phyloP scores from a whole-genome alignment of 2,113 vertebrate genomes.

The Serilophus lunatus region DNA sequence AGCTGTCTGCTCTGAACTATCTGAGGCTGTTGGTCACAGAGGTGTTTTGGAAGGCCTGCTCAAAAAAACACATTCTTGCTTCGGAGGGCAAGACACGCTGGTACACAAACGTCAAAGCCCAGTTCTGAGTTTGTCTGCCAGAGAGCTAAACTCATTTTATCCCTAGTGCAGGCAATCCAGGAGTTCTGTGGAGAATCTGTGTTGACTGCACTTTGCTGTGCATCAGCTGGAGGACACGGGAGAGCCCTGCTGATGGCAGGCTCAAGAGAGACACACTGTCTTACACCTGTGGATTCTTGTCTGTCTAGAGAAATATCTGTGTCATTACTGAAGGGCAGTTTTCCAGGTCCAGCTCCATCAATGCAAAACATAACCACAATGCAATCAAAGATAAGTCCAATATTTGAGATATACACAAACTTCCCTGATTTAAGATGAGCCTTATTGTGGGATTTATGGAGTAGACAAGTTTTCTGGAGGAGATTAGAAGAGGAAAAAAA shows the following conservation, averaged over 20 bases:
- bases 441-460: neutral
- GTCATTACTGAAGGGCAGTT: neutral
- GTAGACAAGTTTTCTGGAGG: neutral
- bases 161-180: neutral
- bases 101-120: neutral
- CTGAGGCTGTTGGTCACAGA: neutral
- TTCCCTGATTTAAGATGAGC: neutral
- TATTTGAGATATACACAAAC: neutral
- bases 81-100: neutral
- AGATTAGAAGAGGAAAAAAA: neutral
- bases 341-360: neutral
- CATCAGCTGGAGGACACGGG: neutral
- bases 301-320: neutral
- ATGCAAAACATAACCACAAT: neutral
- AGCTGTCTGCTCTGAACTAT: neutral
- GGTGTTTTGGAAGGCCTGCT: neutral
- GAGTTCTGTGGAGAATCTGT: neutral
- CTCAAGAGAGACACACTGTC: neutral
- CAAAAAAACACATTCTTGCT: neutral
- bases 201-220: neutral
- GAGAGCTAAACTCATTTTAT: neutral
- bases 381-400: neutral
- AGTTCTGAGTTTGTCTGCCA: neutral
- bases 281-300: neutral
- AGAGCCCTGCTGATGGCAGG: neutral